Evolutionary conservation across 2,797 vertebrate genomes (phyloP), one percentile per base, ranked within the genome.

Genomic region (Crocidura indochinensis): DNA sequence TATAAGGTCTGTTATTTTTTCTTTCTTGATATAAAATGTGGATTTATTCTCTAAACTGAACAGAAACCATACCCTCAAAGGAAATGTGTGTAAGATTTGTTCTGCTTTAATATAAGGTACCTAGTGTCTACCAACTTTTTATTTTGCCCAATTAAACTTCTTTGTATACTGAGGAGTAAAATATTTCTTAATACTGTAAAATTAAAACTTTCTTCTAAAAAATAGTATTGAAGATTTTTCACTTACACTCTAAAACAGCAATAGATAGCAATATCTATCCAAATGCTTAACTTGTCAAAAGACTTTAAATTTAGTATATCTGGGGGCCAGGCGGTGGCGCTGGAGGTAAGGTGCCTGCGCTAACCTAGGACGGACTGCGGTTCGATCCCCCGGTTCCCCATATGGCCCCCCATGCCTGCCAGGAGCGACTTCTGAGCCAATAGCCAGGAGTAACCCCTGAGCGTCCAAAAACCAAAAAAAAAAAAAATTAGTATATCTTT

Each of bases 221-320:
- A 44, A 64, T 86, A 56, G 46, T 26, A 0, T 49, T 84, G 20
- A 44, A 15, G 38, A 82, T n/a, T 56, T 2, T 27, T 51, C 12
- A 77, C 53, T 84, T 80, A 73, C n/a, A 65, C 10, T 12, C 77
- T 91, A 47, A 84, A 94, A 72, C 91, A 60, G 62, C 91, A 95
- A 94, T 75, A 81, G 27, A 44, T 53, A 60, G 78, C 68, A 31
- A 75, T 89, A 79, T 68, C 68, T 64, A 80, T 19, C 51, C 6
- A 19, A 72, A 29, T 8, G 83, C 12, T 7, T 67, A 68, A n/a
- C 29, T 92, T 92, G 64, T n/a, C 69, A 83, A 80, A 46, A 65
- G 24, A 24, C 6, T 74, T 74, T 74, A n/a, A 49, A 78, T 73
- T 6, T 49, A 38, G 56, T 47, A 49, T 29, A 8, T 56, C 26